Evolutionary conservation across 2,113 vertebrate species (phyloP), one percentile per base, ranked within the genome.

Genomic region (Alaudala cheleensis): DNA sequence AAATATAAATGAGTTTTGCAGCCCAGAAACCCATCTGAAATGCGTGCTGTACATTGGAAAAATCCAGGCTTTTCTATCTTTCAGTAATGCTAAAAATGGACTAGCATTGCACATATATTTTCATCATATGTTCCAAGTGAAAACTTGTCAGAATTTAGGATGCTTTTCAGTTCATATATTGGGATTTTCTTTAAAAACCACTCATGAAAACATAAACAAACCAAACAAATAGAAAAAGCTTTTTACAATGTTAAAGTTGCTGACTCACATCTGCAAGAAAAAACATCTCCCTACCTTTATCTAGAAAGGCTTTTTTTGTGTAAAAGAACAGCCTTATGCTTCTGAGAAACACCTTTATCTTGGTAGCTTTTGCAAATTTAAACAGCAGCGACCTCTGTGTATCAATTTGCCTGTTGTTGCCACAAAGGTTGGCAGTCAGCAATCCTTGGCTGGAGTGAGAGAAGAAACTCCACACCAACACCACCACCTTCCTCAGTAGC

Each of bases 181-280:
- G 20, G 23, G 9, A 34, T 93, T 92, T 80, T 86, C 54, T 86
- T 84, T 72, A 42, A 69, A 80, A 80, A 39, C 0, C 28, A 70
- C 19, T 9, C 39, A 34, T 34, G 56, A 60, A 85, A 69, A 83
- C 11, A 47, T 29, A 72, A 83, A 26, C 14, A 31, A 25, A 23
- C 14, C 26, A 53, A 65, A 80, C 28, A 92, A 90, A 70, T 70
- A 34, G 20, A 66, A 83, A 87, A 14, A 58, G 11, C 9, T 91
- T 73, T 90, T 85, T 24, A 14, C 44, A 37, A 17, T 34, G 21
- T 77, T 90, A n/a, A 85, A 90, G 40, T 81, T 95, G 93, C 92
- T 93, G 92, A 95, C 49, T 94, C 93, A 94, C 58, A 64, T 71
- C 88, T 94, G 76, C 72, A 92, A 90, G n/a, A 34, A 80, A 71